Evolutionary conservation across 2,113 vertebrate species (phyloP), one percentile per base, ranked within the genome.

Genomic region (Oncorhynchus mykiss): DNA sequence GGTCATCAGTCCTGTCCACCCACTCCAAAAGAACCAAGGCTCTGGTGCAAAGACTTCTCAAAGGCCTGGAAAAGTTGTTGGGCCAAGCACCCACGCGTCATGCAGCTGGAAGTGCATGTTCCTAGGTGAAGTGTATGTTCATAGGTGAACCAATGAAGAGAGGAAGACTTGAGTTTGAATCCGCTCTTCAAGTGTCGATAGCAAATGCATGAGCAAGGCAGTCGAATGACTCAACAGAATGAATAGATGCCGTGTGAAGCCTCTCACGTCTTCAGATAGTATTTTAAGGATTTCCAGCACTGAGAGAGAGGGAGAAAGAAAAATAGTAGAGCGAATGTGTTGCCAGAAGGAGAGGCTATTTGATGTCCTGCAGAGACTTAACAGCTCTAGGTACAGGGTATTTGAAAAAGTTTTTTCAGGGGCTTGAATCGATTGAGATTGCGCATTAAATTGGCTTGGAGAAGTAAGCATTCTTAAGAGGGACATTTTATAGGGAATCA

Each of bases 381-480:
- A 82, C 82, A 89, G 72, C 78, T 82, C 62, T 70, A 84, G 84
- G 84, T 82, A 75, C 74, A 80, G 76, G 76, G 82, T 82, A 79
- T 87, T 88, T 89, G 82, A 89, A 90, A 80, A 90, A 79, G 78
- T 82, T 87, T 51, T 51, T 51, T 51, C 12, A 11, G 39, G 49
- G 3, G 49, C 49, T 88, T 89, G 81, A 89, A 87, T 89, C 80
- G 81, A 92, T 88, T 86, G 85, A 87, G 86, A 89, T 84, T 84
- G 83, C 80, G 39, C 39, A 45, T 45, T 9, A 45, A 45, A 45
- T 45, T 45, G 39, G 9, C 39, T 45, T 45, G 9, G 39, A 11
- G 39, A 45, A 45, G 9, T 11, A 45, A 45, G 82, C 84, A 81
- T 91, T 89, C 86, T 87, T 88, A 85, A 88, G 87, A 80, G 81